Conservation (phyloP, 2,888 invertebrate species). For the Gymnosoma rotundatum region DNA sequence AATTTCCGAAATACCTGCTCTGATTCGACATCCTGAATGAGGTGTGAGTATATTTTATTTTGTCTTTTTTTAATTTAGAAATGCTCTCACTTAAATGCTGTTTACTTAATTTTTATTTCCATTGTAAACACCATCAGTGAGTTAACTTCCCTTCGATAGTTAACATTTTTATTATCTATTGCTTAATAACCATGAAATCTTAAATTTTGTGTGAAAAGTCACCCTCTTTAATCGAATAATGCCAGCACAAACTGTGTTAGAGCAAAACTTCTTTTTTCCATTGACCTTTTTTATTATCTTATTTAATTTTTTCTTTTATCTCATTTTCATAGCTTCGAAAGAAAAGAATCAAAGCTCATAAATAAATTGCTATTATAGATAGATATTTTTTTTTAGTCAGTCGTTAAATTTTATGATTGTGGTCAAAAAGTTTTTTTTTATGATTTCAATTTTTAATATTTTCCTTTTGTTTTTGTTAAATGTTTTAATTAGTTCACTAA, state of each 20-base stretch:
- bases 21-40: too few species aligned
- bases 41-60: too few species aligned
- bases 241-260: not conserved
- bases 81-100: not conserved
- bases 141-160: conserved; percentile 16
- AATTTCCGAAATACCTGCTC: too few species aligned
- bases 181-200: conserved; percentile 69
- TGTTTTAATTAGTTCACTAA: conserved; percentile 67
- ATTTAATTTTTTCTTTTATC: not conserved
- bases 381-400: conserved; percentile 66
- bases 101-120: not conserved
- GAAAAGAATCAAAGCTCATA: conserved; percentile 57
- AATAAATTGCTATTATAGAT: conserved; percentile 60
- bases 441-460: conserved; percentile 32
- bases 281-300: not conserved
- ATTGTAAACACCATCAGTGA: not conserved
- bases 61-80: too few species aligned
- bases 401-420: conserved; percentile 66
- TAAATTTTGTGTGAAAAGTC: conserved; percentile 66
- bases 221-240: conserved; percentile 36
- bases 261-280: not conserved
- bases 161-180: conserved; percentile 57
- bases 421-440: conserved; percentile 55
- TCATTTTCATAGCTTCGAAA: not conserved
- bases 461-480: conserved; percentile 12